phyloP scores from a whole-genome alignment of 2,113 vertebrate genomes.

The Crotalus horridus region DNA sequence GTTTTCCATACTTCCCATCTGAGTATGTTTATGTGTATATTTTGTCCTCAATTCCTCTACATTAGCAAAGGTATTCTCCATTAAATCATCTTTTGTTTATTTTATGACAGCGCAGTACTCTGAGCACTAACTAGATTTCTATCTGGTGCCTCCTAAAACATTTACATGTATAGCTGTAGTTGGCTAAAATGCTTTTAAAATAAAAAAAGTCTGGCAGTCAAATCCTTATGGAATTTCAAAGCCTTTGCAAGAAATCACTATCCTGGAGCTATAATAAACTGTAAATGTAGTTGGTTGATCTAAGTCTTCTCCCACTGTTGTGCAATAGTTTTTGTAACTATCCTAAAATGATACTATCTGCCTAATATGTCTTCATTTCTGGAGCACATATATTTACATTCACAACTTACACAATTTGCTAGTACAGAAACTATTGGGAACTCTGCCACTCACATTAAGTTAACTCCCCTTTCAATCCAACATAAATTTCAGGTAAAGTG shows the following conservation, averaged over 20 bases:
- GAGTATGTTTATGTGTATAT: not conserved
- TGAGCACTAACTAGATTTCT: slow-evolving; percentile 36
- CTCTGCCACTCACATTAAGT: not conserved
- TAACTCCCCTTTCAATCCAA: not conserved
- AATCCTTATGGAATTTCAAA: slow-evolving; percentile 53
- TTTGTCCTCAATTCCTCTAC: slow-evolving; percentile 33
- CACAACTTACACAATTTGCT: not conserved
- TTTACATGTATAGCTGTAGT: slow-evolving; percentile 28
- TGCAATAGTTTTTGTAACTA: slow-evolving; percentile 36
- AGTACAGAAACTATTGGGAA: not conserved
- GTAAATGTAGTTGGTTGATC: slow-evolving; percentile 34
- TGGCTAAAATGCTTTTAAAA: slow-evolving; percentile 49
- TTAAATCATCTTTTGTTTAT: slow-evolving; percentile 36
- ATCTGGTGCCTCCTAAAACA: slow-evolving; percentile 39
- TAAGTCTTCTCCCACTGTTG: slow-evolving; percentile 37
- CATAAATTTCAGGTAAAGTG: not conserved
- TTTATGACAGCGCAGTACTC: not conserved
- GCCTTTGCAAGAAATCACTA: slow-evolving; percentile 30
- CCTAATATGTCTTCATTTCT: slow-evolving; percentile 1
- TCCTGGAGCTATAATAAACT: slow-evolving; percentile 43
- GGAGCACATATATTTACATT: not conserved
- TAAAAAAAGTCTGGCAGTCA: slow-evolving; percentile 51
- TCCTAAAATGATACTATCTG: slow-evolving; percentile 32
- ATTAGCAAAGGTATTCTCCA: slow-evolving; percentile 34
- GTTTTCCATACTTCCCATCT: not conserved